Evolutionary conservation across 1,140 invertebrate genomes (phyloP), one percentile per base, ranked within the genome.

Genomic region (Leptinotarsa lineolata): DNA sequence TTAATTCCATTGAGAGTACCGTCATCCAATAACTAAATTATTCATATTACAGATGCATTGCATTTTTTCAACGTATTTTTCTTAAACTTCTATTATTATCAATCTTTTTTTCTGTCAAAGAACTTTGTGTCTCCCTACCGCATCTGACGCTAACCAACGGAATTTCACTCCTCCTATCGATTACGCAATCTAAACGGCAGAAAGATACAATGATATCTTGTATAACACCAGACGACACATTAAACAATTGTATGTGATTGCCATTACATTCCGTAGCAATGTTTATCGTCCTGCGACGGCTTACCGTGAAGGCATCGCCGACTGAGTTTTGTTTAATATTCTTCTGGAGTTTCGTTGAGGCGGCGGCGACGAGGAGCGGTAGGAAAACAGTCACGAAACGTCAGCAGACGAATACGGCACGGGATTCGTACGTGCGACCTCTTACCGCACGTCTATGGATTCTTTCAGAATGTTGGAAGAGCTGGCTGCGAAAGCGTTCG

Each of bases 171-270:
- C 48, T 16, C 4, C 48, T 18, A 54, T 54, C 48, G 16, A 54
- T 54, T 54, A 54, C n/a, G 48, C 48, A 54, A 54, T 18, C 15
- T 15, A 54, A 18, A 5, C 48, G 48, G 15, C 48, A 54, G 48
- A 54, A 54, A 15, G 15, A 54, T 18, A 54, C 48, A 54, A 54
- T 54, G n/a, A 54, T 16, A 54, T 54, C 48, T 54, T 54, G 48
- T 54, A 54, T 54, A 54, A 54, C 48, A 54, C 48, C 48, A 54
- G 48, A 54, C 48, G 48, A 54, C 48, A 54, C 48, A 54, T 54
- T 54, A 54, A 54, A 54, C 48, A 54, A 54, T 54, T 54, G 48
- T 54, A 54, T 54, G 48, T 54, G 48, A 54, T 54, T 54, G 48
- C 48, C 48, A 54, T 54, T 13, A 54, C 48, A 54, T 54, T 54